Percentiles rank a stretch among this genome's conserved stretches.
phyloP scores from a whole-genome alignment of 2,113 vertebrate species.

The Xiphorhynchus elegans region DNA sequence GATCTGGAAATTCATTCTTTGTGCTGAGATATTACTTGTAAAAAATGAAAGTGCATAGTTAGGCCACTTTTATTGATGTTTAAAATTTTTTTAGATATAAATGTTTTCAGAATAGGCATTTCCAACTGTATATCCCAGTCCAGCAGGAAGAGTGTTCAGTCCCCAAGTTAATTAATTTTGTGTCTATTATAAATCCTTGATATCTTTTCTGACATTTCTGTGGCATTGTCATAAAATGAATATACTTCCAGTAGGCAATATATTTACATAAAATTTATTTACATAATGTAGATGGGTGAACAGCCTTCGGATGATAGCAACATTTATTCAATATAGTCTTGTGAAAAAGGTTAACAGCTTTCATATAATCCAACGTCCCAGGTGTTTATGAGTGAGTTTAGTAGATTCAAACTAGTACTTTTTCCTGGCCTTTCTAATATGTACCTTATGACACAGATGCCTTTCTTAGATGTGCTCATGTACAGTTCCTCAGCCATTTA shows the following conservation, averaged over 20 bases:
- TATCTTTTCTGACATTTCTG: neutral
- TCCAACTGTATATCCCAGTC: neutral
- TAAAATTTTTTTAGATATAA: neutral
- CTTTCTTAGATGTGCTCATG: neutral
- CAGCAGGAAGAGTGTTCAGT: neutral
- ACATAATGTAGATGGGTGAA: neutral
- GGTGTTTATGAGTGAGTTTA: neutral
- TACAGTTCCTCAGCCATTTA: neutral
- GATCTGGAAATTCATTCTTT: neutral
- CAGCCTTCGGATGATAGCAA: neutral
- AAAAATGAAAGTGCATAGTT: neutral
- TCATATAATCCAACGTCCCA: neutral
- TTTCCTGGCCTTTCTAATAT: neutral
- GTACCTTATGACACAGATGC: neutral
- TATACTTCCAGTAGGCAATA: neutral
- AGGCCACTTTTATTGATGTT: neutral
- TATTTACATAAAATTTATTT: neutral
- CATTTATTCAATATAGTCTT: neutral
- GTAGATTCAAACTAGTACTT: neutral
- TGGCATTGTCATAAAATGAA: neutral
- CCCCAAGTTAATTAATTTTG: neutral
- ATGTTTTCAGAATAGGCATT: neutral
- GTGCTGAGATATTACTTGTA: neutral
- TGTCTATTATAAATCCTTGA: neutral
- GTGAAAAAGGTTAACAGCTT: conserved; percentile 13